Evolutionary conservation across 2,797 vertebrate genomes (phyloP), one percentile per base, ranked within the genome.

Genomic region (Pitangus sulphuratus): DNA sequence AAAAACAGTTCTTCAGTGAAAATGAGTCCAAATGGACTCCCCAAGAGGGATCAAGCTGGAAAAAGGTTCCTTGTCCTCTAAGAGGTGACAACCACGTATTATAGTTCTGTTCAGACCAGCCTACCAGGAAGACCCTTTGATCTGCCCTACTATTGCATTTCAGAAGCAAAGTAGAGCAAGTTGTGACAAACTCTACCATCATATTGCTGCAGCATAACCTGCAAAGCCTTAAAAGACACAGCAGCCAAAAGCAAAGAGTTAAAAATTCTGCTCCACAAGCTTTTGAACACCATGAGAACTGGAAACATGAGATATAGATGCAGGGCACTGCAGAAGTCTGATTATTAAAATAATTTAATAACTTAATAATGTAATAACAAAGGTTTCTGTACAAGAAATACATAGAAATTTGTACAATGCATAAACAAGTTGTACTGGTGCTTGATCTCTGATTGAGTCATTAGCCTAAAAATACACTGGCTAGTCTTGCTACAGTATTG

Each of bases 401-500:
- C 69, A 82, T 25, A 95, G 60, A 95, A 92, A 95, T 94, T 62
- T 68, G 45, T 91, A 84, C 53, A 87, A 84, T 50, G 92, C 65
- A 84, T 93, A 96, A 97, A 77, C 89, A 96, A 96, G 87, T 37
- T 95, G 75, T 85, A 71, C 83, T 85, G 77, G 70, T 89, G 88
- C 61, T 96, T 94, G 89, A 93, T 90, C 62, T 89, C 54, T 35
- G 50, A 62, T 98, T 98, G 98, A 98, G 98, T 98, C 98, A 98
- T 94, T 96, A 93, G 90, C 97, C 98, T 98, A 99, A 98, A 99
- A 98, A 99, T 98, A 98, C 40, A 95, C 90, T 69, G 86, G 65
- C 82, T 97, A 95, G 97, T 96, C 96, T 97, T 96, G 84, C 97
- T 97, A 96, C 98, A 98, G 97, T 97, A 98, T 98, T 97, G 97